Evolutionary conservation across 2,113 vertebrate genomes (phyloP).

Genomic region (Procapra przewalskii): DNA sequence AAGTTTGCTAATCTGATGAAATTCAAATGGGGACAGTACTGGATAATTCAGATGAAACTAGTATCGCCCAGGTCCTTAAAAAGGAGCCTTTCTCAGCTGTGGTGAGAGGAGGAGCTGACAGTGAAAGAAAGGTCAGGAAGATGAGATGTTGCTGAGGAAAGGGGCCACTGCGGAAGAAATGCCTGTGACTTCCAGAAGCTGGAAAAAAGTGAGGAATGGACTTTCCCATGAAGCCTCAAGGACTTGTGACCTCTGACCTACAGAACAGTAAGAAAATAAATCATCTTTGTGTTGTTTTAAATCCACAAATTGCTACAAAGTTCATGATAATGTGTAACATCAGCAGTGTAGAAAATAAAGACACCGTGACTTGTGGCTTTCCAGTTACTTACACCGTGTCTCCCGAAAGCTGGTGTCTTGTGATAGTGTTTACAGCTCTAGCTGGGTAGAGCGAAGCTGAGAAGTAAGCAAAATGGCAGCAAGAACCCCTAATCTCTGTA

Average conservation of each 20-base stretch:
- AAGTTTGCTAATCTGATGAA: not conserved
- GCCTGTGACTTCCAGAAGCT: not conserved
- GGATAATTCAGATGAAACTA: not conserved
- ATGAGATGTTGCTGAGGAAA: not conserved
- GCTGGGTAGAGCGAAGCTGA: not conserved
- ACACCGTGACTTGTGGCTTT: not conserved
- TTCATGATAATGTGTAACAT: not conserved
- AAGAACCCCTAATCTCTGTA: not conserved
- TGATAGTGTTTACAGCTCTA: not conserved
- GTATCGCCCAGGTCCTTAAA: not conserved
- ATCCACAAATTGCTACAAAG: not conserved
- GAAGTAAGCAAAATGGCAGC: not conserved
- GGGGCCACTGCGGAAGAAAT: accelerated
- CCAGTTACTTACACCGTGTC: not conserved
- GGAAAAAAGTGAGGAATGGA: too few relatives aligned
- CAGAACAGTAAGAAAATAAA: not conserved
- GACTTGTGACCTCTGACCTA: not conserved
- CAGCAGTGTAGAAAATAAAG: not conserved
- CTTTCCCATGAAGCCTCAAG: not conserved
- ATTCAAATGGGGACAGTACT: not conserved
- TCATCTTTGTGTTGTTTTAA: not conserved
- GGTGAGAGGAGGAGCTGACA: not conserved
- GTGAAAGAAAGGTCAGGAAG: not conserved
- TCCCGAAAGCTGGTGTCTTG: not conserved
- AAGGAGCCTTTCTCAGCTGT: not conserved